phyloP scores from a whole-genome alignment of 2,888 invertebrate genomes.

The Callyntrura sp. region DNA sequence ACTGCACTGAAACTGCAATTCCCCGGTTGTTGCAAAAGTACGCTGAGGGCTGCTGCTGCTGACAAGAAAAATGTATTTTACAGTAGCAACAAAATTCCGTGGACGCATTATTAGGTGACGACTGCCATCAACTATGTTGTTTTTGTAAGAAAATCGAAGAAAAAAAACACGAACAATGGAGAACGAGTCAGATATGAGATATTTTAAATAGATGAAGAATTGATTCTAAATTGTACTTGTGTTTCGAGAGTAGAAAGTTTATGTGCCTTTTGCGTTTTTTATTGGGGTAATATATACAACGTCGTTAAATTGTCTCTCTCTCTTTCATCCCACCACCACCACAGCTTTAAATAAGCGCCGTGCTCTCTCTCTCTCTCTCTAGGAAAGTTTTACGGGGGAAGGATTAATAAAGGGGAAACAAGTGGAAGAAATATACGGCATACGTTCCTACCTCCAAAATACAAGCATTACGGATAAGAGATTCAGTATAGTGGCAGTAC shows the following conservation, averaged over 20 bases:
- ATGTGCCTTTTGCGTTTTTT: neutral
- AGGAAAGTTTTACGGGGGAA: neutral
- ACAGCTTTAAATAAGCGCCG: neutral
- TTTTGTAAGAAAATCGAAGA: too few relatives aligned
- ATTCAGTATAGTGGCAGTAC: neutral
- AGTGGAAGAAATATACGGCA: slow-evolving; percentile 47
- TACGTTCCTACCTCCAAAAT: too few relatives aligned
- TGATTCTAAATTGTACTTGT: neutral
- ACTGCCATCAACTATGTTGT: neutral
- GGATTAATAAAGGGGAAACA: slow-evolving; percentile 55
- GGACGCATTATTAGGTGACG: neutral
- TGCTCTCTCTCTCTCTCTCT: too few relatives aligned
- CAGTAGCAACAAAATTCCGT: slow-evolving; percentile 26
- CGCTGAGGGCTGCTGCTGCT: too few relatives aligned
- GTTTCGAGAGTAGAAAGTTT: neutral
- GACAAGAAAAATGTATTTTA: slow-evolving; percentile 26
- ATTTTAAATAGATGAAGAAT: slow-evolving; percentile 3
- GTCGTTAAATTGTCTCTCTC: slow-evolving; percentile 20
- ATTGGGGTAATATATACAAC: neutral
- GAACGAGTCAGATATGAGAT: neutral
- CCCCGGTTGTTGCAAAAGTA: too few relatives aligned
- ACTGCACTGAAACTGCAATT: neutral
- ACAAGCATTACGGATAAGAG: too few relatives aligned
- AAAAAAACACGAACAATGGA: neutral
- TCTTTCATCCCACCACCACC: slow-evolving; percentile 23